Conservation (phyloP, 2,797 vertebrate species). For the Leucoraja ocellata region DNA sequence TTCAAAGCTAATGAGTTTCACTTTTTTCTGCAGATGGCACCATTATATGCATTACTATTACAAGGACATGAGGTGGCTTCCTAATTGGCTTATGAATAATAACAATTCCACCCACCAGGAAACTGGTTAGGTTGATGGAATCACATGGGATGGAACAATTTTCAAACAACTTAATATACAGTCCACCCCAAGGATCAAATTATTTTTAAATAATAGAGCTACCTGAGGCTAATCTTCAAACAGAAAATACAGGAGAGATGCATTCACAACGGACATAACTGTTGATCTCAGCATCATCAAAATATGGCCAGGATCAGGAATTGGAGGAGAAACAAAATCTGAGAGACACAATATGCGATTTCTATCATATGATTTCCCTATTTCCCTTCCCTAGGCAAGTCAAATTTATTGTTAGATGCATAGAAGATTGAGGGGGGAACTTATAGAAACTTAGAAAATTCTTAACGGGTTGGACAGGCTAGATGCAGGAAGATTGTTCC, state of each 20-base stretch:
- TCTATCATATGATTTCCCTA: neutral
- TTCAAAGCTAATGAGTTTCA: neutral
- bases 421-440: too few species aligned
- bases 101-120: neutral
- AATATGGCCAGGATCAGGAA: too few species aligned
- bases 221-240: neutral
- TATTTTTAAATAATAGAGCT: neutral
- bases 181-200: neutral
- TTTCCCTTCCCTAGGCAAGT: neutral
- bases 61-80: conserved; percentile 12
- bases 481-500: too few species aligned
- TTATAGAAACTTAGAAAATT: too few species aligned
- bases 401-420: too few species aligned
- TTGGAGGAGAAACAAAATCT: too few species aligned
- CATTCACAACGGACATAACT: neutral
- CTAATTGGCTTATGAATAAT: conserved; percentile 24
- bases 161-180: neutral
- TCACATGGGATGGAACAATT: neutral
- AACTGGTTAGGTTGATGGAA: neutral
- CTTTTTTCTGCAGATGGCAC: conserved; percentile 14
- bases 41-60: conserved; percentile 14
- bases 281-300: neutral
- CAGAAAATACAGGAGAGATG: neutral
- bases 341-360: neutral
- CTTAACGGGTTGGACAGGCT: too few species aligned